Conservation (phyloP, 2,113 vertebrate genomes). For the Trachemys scripta region DNA sequence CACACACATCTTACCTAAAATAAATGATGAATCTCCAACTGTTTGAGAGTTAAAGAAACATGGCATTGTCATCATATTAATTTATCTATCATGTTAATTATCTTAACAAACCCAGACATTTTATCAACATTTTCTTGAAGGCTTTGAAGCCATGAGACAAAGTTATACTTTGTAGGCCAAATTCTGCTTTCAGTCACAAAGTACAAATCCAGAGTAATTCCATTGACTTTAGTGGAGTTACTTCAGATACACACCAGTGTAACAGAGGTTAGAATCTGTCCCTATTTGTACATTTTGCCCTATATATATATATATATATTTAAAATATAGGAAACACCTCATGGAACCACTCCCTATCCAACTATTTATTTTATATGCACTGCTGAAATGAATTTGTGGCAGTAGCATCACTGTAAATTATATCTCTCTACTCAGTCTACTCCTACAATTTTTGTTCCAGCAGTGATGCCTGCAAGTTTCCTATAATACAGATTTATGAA, state of each 20-base stretch:
- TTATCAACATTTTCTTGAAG: neutral
- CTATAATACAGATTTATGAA: neutral
- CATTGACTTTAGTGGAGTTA: neutral
- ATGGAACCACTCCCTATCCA: neutral
- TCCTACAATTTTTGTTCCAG: neutral
- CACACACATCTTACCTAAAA: neutral
- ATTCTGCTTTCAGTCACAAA: neutral
- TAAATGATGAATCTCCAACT: neutral
- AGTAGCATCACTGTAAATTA: neutral
- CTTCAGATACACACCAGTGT: neutral
- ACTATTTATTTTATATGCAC: neutral
- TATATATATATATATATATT: neutral
- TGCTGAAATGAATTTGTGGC: neutral
- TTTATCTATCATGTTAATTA: neutral
- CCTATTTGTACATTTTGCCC: neutral
- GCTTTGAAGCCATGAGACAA: neutral
- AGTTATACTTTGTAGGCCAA: neutral
- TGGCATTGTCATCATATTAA: neutral
- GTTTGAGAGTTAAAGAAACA: neutral
- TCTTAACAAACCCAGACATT: neutral
- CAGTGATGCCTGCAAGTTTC: neutral
- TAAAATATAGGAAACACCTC: neutral
- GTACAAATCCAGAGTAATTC: neutral
- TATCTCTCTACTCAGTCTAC: neutral
- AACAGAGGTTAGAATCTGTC: neutral